Evolutionary conservation across 2,888 invertebrate species (phyloP).

Genomic region (Encarsia formosa): DNA sequence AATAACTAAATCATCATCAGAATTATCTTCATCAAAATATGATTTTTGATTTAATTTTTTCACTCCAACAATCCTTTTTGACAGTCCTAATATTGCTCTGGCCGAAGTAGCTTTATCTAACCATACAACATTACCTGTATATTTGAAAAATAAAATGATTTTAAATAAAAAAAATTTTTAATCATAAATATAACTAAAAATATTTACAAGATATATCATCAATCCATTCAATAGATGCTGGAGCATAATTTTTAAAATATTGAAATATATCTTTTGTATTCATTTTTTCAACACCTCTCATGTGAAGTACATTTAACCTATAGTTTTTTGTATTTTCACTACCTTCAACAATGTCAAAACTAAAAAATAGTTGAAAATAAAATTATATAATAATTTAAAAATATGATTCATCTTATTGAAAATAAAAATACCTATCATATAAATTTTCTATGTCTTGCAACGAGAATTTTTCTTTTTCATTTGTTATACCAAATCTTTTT

Average conservation of each 20-base stretch:
- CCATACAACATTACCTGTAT: conserved; percentile 63
- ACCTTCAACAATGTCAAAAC: conserved; percentile 57
- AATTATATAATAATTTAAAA: conserved; percentile 38
- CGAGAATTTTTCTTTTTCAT: background rate
- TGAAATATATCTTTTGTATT: conserved; percentile 74
- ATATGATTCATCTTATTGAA: background rate
- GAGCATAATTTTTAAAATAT: conserved; percentile 73
- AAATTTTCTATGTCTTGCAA: conserved; percentile 48
- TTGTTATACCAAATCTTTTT: conserved; percentile 55
- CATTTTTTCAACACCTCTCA: conserved; percentile 72
- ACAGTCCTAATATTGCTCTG: conserved; percentile 58
- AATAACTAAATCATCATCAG: conserved; percentile 31
- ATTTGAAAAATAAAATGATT: conserved; percentile 4
- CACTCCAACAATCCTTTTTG: conserved; percentile 52
- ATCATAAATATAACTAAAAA: conserved; percentile 4
- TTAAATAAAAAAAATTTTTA: conserved; percentile 3
- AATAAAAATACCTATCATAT: conserved; percentile 48
- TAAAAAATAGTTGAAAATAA: conserved; percentile 38
- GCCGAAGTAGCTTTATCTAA: conserved; percentile 58
- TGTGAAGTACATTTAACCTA: conserved; percentile 70
- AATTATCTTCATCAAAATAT: conserved; percentile 26
- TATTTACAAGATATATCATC: conserved; percentile 71
- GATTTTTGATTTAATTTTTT: conserved; percentile 24
- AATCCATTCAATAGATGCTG: conserved; percentile 78
- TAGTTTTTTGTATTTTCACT: conserved; percentile 58